Conservation (phyloP, 2,797 vertebrate species). For the Tenualosa thibaudeaui region DNA sequence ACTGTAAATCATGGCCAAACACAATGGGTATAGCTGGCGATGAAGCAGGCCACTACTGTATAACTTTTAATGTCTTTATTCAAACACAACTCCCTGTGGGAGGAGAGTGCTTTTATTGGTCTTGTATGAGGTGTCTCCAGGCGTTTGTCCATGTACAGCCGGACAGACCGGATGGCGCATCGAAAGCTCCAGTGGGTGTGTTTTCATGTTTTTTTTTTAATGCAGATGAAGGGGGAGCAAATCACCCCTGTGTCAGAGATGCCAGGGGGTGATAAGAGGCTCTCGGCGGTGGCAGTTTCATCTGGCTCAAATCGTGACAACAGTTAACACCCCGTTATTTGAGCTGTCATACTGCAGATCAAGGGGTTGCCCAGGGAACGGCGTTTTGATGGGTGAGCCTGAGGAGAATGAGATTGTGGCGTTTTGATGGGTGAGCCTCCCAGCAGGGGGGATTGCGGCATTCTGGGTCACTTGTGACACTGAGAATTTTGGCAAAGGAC, state of each 20-base stretch:
- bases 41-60: neutral
- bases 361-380: conserved; percentile 22
- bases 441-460: neutral
- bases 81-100: neutral
- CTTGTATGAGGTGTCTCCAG: neutral
- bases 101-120: neutral
- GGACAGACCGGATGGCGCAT: neutral
- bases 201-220: neutral
- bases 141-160: neutral
- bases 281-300: conserved; percentile 28
- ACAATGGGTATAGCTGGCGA: neutral
- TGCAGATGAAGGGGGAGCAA: neutral
- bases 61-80: neutral
- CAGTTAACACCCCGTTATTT: conserved; percentile 39
- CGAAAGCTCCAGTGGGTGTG: neutral
- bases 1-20: neutral
- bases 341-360: conserved; percentile 25
- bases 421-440: conserved; percentile 4
- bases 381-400: neutral
- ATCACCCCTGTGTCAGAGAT: conserved; percentile 36
- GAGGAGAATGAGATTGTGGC: neutral
- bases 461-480: conserved; percentile 25
- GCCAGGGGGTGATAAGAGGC: conserved; percentile 28
- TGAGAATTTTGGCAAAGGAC: neutral
- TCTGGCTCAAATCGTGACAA: conserved; percentile 36